Conservation (phyloP, 2,888 invertebrate genomes). For the Lasioglossum marginatum region DNA sequence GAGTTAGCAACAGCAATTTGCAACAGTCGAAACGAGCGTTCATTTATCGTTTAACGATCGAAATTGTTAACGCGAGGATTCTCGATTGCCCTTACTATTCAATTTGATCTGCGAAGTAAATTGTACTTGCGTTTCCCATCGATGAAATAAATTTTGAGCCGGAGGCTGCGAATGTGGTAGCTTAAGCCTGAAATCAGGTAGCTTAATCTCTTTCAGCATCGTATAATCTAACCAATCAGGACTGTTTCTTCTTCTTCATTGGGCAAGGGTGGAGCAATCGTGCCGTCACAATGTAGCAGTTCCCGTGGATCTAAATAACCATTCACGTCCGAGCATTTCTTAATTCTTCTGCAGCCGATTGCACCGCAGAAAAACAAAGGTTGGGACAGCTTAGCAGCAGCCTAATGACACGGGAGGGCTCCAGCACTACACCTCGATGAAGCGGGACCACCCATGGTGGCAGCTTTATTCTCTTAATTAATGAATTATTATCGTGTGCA, state of each 20-base stretch:
- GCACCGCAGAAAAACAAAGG: constrained; percentile 4
- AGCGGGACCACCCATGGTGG: constrained; percentile 58
- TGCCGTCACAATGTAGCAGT: background rate
- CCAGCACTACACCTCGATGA: constrained; percentile 19
- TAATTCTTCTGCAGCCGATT: constrained; percentile 28
- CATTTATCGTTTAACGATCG: background rate
- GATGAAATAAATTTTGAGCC: background rate
- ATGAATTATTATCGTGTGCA: constrained; percentile 44
- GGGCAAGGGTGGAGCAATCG: background rate
- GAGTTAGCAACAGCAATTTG: background rate
- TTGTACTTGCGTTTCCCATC: background rate
- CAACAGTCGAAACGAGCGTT: background rate
- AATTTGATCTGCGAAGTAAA: background rate
- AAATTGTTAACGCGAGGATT: background rate
- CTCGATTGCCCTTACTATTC: background rate
- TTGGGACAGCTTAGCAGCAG: background rate
- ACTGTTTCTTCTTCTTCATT: background rate
- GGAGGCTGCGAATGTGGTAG: background rate
- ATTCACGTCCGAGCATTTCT: constrained; percentile 14
- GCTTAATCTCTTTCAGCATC: background rate
- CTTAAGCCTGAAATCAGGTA: background rate
- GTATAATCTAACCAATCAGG: background rate
- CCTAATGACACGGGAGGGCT: constrained; percentile 30
- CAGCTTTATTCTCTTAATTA: constrained; percentile 58
- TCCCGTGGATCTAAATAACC: background rate